Evolutionary conservation across 2,888 invertebrate genomes (phyloP), one percentile per base, ranked within the genome.

Genomic region (Hofmannophila pseudospretella): DNA sequence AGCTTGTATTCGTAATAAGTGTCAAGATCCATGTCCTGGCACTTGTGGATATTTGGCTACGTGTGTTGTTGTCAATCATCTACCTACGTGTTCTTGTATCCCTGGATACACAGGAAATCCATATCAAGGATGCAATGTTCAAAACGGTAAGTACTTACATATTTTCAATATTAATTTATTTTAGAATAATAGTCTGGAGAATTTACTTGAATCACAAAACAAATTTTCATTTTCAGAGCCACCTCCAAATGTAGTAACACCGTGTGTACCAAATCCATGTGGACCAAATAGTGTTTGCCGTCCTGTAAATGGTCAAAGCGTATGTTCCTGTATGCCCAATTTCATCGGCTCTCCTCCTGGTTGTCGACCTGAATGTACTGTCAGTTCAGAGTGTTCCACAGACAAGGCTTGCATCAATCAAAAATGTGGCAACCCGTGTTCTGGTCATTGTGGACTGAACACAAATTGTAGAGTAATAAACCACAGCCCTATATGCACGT

Each of bases 401-500:
- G 89, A 92, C 49, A 90, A 90, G 59, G 92, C 95, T 2, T 96
- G 96, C 58, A 78, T 93, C 7, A 90, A 92, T 58, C 90, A 91
- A 50, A 94, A 93, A 76, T 96, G 96, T 66, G 66, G 81, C 13
- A 90, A 95, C 68, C 95, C 96, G 23, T 96, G 96, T 49, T 89
- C 90, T 20, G 90, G 90, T 39, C 90, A 90, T 34, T 94, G 93
- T 56, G 93, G 93, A 27, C 78, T 81, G 58, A 90, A 91, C 54
- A 86, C 92, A 3, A 80, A 89, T 25, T 96, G 96, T 60, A 89
- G 90, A 64, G 93, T 93, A 1, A 89, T 92, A 40, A 93, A 94
- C 64, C 95, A 94, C 61, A 93, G 91, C 64, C 94, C 95, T 2
- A 90, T 94, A 54, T 96, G 95, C 67, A 89, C 90, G 34, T 95